phyloP scores from a whole-genome alignment of 2,113 vertebrate genomes.

The Semnornis frantzii region DNA sequence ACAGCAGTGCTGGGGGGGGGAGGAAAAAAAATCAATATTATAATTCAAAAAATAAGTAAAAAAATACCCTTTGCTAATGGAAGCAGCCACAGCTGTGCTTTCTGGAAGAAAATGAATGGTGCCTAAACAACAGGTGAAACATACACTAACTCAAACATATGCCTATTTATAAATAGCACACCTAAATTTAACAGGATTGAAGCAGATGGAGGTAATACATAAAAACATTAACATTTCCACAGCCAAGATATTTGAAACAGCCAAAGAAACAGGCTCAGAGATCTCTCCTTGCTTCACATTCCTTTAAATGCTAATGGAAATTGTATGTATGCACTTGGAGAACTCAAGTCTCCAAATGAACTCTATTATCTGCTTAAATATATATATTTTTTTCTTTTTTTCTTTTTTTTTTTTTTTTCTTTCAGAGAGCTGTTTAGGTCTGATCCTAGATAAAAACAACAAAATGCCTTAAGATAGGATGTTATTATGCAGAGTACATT shows the following conservation, averaged over 20 bases:
- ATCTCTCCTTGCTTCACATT: background rate
- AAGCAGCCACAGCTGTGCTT: conserved; percentile 28
- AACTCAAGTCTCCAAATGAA: background rate
- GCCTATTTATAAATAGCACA: conserved; percentile 63
- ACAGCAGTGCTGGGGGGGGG: background rate
- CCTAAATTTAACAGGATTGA: conserved; percentile 42
- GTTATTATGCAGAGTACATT: background rate
- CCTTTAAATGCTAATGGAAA: conserved; percentile 45
- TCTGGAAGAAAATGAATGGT: conserved; percentile 27
- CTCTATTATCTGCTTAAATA: background rate
- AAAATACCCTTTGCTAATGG: conserved; percentile 15
- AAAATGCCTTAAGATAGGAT: background rate
- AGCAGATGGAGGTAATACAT: conserved; percentile 60
- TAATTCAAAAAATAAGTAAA: conserved; percentile 11
- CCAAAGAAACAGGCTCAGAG: conserved; percentile 11
- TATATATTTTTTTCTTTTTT: background rate
- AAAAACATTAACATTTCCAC: conserved; percentile 64
- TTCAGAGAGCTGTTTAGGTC: background rate
- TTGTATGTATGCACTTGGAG: background rate
- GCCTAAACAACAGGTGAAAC: background rate
- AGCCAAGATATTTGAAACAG: conserved; percentile 32
- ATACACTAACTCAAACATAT: conserved; percentile 28
- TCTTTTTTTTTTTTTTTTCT: background rate
- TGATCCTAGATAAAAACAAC: background rate
- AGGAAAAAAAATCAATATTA: background rate